These are phyloP conservation scores for Crocidura indochinensis DNA, from an alignment of 2,797 vertebrate species.

Conservation along the genomic window DNA sequence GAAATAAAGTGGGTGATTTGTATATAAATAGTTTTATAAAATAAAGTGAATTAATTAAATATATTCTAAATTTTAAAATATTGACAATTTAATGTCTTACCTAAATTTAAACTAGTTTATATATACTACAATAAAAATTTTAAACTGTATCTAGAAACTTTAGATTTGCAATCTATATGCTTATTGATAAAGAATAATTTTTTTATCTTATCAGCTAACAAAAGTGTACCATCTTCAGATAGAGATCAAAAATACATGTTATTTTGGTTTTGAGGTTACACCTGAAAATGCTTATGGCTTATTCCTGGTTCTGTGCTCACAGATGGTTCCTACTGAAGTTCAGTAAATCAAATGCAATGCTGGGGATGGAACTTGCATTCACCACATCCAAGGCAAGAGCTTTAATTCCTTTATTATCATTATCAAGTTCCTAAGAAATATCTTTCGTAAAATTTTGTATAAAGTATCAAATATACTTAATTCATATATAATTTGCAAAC, in stretches of 20 bases:
- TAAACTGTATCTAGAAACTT: slow-evolving; percentile 49
- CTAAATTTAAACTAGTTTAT: slow-evolving; percentile 76
- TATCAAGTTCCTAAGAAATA: slow-evolving; percentile 30
- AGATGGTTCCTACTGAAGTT: too few species aligned
- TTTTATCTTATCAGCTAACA: slow-evolving; percentile 58
- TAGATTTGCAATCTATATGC: slow-evolving; percentile 45
- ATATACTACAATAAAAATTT: slow-evolving; percentile 70
- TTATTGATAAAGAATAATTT: slow-evolving; percentile 63
- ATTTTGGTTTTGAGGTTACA: too few species aligned
- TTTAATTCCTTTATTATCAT: too few species aligned
- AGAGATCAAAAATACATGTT: not conserved
- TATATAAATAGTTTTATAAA: slow-evolving; percentile 71
- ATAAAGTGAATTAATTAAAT: slow-evolving; percentile 75
- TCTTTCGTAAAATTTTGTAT: slow-evolving; percentile 46
- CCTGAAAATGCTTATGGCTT: too few species aligned
- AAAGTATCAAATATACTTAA: slow-evolving; percentile 53
- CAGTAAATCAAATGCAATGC: too few species aligned
- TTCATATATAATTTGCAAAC: slow-evolving; percentile 31
- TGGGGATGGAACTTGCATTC: too few species aligned
- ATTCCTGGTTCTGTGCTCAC: too few species aligned
- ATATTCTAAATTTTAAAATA: slow-evolving; percentile 67
- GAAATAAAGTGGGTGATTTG: slow-evolving; percentile 70
- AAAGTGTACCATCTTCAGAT: slow-evolving; percentile 49
- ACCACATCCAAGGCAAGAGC: too few species aligned
- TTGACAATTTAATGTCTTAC: slow-evolving; percentile 71